Evolutionary conservation across 2,113 vertebrate genomes (phyloP), one percentile per base, ranked within the genome.

Genomic region (Seriola dumerili): DNA sequence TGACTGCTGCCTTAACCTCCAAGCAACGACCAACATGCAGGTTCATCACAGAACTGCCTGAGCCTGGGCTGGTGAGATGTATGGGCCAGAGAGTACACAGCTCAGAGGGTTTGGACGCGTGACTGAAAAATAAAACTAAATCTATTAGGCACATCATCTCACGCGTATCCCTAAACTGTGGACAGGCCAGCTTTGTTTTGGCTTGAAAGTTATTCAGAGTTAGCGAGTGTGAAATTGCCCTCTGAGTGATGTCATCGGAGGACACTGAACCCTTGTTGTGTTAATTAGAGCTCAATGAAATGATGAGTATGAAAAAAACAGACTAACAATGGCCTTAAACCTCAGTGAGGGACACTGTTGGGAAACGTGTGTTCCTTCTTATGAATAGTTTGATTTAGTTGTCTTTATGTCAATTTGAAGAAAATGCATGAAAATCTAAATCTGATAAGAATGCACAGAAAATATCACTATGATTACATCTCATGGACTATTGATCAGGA

Each of bases 191-290:
- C 91, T 91, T 93, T 93, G 90, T 93, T 90, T 91, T 83, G 84
- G 81, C 78, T 84, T n/a, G 42, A 78, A 90, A 85, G 88, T 91
- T 91, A 91, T 92, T 93, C 83, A 89, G 90, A 85, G 91, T 90
- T 91, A 93, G 85, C 62, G 83, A 91, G 87, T 92, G 93, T 91
- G 92, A 92, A 93, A 92, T 91, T 89, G 87, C 84, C 91, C 89
- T 90, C 84, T 66, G 91, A 91, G 89, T 88, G 92, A 93, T 90
- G 93, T 89, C 91, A 91, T 84, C 62, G 67, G 85, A 88, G 81
- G 90, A 89, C 90, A 88, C 88, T 88, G 89, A 87, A 88, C 90
- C 86, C 91, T 92, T 88, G 92, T 92, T 91, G 85, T 90, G 89
- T 87, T 92, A 89, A 93, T 90, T 88, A 85, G 88, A 86, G 89